Evolutionary conservation across 2,888 invertebrate genomes (phyloP).

Genomic region (Epistrophe eligans): DNA sequence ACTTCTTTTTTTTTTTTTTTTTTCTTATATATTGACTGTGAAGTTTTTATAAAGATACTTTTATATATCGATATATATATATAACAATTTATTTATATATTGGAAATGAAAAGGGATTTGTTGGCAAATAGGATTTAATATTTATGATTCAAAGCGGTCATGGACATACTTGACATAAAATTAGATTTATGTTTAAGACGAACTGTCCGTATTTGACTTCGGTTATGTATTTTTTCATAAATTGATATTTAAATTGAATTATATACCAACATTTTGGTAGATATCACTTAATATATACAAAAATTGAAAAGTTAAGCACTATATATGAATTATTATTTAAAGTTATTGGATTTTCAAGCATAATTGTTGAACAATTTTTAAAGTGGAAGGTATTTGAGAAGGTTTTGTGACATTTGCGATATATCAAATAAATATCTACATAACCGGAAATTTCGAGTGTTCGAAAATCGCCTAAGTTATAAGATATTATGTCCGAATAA

Average conservation of each 20-base stretch:
- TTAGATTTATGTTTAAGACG: neutral
- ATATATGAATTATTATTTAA: constrained; percentile 4
- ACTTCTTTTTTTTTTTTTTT: neutral
- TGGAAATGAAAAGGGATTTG: neutral
- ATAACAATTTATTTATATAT: neutral
- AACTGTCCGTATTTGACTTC: neutral
- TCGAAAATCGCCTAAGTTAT: no score
- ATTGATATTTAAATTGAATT: constrained; percentile 8
- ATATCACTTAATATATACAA: no score
- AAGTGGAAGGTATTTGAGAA: no score
- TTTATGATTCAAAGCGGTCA: neutral
- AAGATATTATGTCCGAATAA: no score
- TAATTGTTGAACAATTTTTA: neutral
- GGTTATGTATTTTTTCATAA: neutral
- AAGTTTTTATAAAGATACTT: neutral
- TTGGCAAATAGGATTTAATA: neutral
- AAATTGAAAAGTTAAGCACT: no score
- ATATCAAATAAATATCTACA: no score
- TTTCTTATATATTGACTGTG: neutral
- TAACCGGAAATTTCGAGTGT: no score
- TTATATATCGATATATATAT: neutral
- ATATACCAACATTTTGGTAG: no score
- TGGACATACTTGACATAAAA: constrained; percentile 12
- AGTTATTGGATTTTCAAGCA: constrained; percentile 14
- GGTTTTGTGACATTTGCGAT: no score